Percentiles rank a stretch among this genome's conserved stretches.
These are phyloP conservation scores for Bilobella aurantiaca DNA, from an alignment of 1,140 invertebrate species.

Conservation along the genomic window DNA sequence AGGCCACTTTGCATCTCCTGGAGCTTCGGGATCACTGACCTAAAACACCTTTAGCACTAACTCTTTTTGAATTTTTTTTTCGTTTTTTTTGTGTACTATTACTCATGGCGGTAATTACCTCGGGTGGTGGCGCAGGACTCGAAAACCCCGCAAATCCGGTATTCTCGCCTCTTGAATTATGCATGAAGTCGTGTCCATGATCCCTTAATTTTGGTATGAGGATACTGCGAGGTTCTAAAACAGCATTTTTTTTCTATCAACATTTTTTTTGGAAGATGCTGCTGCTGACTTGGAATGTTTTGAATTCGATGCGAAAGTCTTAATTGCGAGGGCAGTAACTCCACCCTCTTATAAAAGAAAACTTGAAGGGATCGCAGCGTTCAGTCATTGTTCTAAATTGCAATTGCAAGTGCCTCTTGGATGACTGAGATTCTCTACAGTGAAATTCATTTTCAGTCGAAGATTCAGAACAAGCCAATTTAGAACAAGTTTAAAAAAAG, in stretches of 20 bases:
- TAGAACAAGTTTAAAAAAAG: too few relatives aligned
- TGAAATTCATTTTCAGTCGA: neutral
- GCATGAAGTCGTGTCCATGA: too few relatives aligned
- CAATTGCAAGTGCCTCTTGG: neutral
- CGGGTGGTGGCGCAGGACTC: too few relatives aligned
- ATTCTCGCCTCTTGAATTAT: too few relatives aligned
- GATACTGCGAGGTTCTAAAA: too few relatives aligned
- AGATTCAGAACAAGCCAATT: neutral
- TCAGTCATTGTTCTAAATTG: neutral
- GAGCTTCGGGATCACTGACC: slow-evolving; percentile 4
- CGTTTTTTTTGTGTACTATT: neutral
- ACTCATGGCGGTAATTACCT: neutral
- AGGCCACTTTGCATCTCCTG: neutral
- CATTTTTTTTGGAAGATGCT: neutral
- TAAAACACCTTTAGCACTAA: neutral
- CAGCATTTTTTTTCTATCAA: neutral
- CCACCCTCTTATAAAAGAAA: neutral
- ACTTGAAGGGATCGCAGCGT: neutral
- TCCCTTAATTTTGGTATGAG: too few relatives aligned
- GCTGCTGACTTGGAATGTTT: neutral
- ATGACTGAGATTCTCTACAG: slow-evolving; percentile 3
- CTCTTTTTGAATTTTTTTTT: too few relatives aligned
- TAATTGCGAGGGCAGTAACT: neutral
- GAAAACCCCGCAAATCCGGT: too few relatives aligned
- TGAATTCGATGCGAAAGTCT: neutral